Evolutionary conservation across 2,113 vertebrate species (phyloP), one percentile per base, ranked within the genome.

Genomic region (Brachypodius melanocephalos): DNA sequence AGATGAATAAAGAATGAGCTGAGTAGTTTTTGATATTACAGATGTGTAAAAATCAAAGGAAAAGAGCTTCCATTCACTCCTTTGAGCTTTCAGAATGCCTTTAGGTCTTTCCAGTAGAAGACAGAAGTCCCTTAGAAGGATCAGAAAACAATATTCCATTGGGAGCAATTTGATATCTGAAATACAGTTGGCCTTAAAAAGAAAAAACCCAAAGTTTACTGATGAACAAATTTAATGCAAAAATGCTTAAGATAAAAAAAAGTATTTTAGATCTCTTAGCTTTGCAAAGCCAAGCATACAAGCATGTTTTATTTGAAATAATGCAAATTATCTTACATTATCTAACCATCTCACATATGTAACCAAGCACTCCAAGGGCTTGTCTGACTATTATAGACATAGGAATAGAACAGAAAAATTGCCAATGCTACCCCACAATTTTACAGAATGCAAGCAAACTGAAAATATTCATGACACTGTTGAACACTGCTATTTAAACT

Each of bases 41-140:
- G 90, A 91, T 79, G 72, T 68, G 32, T 81, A 95, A 94, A 95
- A 93, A 93, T 90, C 84, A 94, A 96, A 97, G 93, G 61, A 67
- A 88, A 81, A 88, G 58, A 79, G 29, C 75, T 91, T 95, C 71
- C 52, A 94, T 94, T 82, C 83, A 61, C 45, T 91, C 36, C 80
- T 97, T 96, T 96, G 92, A 96, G 95, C 57, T 95, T 90, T 79
- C 57, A 88, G 88, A 95, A 96, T 86, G 96, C 97, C 95, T 96
- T 91, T 92, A 96, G 94, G 92, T 96, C 86, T 97, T 96, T 95
- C 86, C 68, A 94, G 90, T 95, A 92, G 84, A 94, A 94, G 77
- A 95, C 54, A 77, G 63, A 92, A 92, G 81, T 88, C 93, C 72
- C 61, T 93, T 67, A 94, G 57, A 91, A 94, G 75, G 91, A 95